phyloP scores from a whole-genome alignment of 2,113 vertebrate species.

The Melanotaenia duboulayi region DNA sequence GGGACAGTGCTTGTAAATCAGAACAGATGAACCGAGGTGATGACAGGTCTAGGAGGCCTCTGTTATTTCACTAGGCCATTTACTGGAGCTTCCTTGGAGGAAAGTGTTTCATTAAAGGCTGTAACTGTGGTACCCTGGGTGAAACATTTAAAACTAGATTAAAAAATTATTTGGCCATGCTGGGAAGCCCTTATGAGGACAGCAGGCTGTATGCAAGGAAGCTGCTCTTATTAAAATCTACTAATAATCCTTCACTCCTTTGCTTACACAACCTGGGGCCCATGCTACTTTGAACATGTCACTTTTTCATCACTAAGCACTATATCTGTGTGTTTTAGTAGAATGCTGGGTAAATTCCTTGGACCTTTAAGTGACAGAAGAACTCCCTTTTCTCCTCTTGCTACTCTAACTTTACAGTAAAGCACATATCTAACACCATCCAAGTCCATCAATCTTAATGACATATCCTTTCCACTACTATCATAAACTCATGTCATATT shows the following conservation, averaged over 20 bases:
- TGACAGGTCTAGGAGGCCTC: slow-evolving; percentile 76
- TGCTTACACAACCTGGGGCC: slow-evolving; percentile 69
- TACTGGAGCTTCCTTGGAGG: slow-evolving; percentile 67
- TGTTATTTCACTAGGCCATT: slow-evolving; percentile 72
- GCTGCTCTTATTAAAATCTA: slow-evolving; percentile 58
- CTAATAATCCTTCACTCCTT: slow-evolving; percentile 63
- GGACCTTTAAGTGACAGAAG: slow-evolving; percentile 55
- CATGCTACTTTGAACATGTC: slow-evolving; percentile 56
- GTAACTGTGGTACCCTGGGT: slow-evolving; percentile 48
- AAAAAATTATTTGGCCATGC: slow-evolving; percentile 62
- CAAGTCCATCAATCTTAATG: slow-evolving; percentile 46
- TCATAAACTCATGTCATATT: too few relatives aligned
- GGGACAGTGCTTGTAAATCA: slow-evolving; percentile 81
- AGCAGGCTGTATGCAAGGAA: slow-evolving; percentile 20
- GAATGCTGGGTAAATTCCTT: slow-evolving; percentile 48
- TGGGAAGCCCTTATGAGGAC: slow-evolving; percentile 38
- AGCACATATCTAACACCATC: slow-evolving; percentile 35
- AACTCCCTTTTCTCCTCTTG: slow-evolving; percentile 38
- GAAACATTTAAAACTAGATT: slow-evolving; percentile 58
- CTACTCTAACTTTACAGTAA: slow-evolving; percentile 28
- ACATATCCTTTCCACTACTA: slow-evolving; percentile 39
- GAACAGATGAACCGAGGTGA: slow-evolving; percentile 71
- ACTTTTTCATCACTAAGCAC: slow-evolving; percentile 62
- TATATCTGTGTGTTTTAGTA: slow-evolving; percentile 56
- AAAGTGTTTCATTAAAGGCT: slow-evolving; percentile 52